Evolutionary conservation across 2,797 vertebrate genomes (phyloP).

Genomic region (Glossophaga mutica): DNA sequence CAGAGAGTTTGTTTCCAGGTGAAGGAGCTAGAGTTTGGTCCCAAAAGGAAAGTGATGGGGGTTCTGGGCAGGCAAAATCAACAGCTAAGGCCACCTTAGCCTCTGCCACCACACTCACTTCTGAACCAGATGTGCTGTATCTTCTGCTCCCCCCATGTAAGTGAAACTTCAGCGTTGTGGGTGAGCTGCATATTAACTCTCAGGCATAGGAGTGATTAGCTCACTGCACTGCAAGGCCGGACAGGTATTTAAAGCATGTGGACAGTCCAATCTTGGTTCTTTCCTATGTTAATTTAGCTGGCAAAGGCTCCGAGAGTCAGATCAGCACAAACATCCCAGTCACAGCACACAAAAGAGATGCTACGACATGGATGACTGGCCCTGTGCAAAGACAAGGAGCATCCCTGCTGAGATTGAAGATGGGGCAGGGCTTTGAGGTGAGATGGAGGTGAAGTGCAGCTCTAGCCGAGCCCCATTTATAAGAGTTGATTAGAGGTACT

Average conservation of each 20-base stretch:
- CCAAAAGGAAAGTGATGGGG: background rate
- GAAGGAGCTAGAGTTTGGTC: background rate
- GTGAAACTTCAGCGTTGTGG: background rate
- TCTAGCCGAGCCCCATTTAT: constrained; percentile 9
- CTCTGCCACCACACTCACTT: background rate
- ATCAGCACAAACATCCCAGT: background rate
- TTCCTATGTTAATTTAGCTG: background rate
- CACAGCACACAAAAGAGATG: background rate
- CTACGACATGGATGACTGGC: background rate
- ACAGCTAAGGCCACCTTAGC: background rate
- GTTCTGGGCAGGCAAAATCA: background rate
- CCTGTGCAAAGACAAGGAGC: background rate
- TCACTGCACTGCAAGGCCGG: background rate
- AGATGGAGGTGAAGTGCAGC: background rate
- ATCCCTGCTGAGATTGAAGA: background rate
- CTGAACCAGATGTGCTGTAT: background rate
- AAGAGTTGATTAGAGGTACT: background rate
- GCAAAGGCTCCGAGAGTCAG: background rate
- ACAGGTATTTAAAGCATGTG: background rate
- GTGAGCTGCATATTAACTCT: background rate
- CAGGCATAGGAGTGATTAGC: background rate
- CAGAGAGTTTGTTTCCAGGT: background rate
- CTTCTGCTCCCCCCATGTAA: background rate
- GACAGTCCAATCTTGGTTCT: background rate
- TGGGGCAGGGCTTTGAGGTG: background rate